Base-by-base conservation (phyloP, 2,113 vertebrate species). In the Vireo altiloquus region DNA sequence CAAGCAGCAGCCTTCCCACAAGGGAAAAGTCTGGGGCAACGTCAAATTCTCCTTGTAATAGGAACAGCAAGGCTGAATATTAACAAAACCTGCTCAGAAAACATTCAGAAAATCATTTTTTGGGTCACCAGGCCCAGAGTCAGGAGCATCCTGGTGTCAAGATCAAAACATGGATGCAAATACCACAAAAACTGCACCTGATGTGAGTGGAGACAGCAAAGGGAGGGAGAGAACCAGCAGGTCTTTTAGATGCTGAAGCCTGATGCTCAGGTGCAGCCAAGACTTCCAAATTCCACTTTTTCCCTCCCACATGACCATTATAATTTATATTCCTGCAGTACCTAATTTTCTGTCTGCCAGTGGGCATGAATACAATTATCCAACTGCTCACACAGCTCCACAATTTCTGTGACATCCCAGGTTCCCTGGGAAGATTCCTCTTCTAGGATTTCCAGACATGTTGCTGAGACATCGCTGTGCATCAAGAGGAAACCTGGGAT, bases 341-440 rank as follows among this genome's bases (percentile, higher is more conserved):
- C 5, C 3, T 47, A 2, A 47, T 79, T 79, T 79, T 53, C 28
- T 50, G 3, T 23, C 15, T n/a, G 16, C 46, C 60, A 21, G 9
- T 14, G 24, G 15, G 22, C 17, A 28, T 0, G 0, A 15, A 31
- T 1, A 1, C 0, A 0, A 14, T 15, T 6, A 24, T 12, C 35
- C 46, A 42, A 6, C 11, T 47, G 10, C n/a, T 74, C 31, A 11
- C 7, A 19, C 7, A 75, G 72, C 57, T 71, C 27, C 33, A 37
- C n/a, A 52, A 22, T 17, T n/a, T 44, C 1, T 0, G 3, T 6
- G 15, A 22, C 14, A 63, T 11, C 31, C 18, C 33, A 54, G 9
- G 2, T 37, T 12, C 8, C 7, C n/a, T 27, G 25, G 9, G 37
- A 53, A 81, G 15, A 12, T n/a, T 90, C 12, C 0, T 21, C 20